Evolutionary conservation across 92 coral and sea anemone genomes (phyloP).

Genomic region (Parazoanthus swiftii): DNA sequence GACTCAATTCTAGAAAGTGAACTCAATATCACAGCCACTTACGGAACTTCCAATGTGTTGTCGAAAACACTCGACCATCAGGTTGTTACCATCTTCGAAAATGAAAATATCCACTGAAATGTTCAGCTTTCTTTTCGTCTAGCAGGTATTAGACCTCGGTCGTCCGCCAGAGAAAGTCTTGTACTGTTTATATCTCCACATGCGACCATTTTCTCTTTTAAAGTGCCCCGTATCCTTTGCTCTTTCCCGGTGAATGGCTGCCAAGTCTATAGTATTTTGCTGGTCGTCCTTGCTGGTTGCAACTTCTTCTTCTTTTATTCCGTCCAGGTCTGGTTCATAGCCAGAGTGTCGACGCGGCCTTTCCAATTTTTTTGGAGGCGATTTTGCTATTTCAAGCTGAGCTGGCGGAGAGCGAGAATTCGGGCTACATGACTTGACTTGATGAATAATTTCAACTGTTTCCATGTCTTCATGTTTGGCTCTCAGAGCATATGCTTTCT

Average conservation of each 20-base stretch:
- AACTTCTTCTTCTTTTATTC: slow-evolving; percentile 37
- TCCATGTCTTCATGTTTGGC: slow-evolving; percentile 40
- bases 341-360: slow-evolving; percentile 33
- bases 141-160: slow-evolving; percentile 40
- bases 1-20: neutral
- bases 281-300: neutral
- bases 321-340: slow-evolving; percentile 37
- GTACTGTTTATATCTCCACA: slow-evolving; percentile 41
- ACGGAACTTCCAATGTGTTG: neutral
- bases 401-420: slow-evolving; percentile 19
- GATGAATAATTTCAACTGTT: slow-evolving; percentile 32
- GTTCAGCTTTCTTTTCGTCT: neutral
- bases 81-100: neutral
- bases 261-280: slow-evolving; percentile 1
- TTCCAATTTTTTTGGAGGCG: slow-evolving; percentile 14
- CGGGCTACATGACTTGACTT: slow-evolving; percentile 21
- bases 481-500: slow-evolving; percentile 30
- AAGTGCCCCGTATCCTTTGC: slow-evolving; percentile 36
- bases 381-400: slow-evolving; percentile 17
- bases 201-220: slow-evolving; percentile 25
- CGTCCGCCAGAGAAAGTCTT: slow-evolving; percentile 24
- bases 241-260: slow-evolving; percentile 41
- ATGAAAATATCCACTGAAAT: neutral
- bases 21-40: neutral
- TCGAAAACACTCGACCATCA: neutral